Conservation (phyloP, 2,113 vertebrate species). For the Menidia beryllina region DNA sequence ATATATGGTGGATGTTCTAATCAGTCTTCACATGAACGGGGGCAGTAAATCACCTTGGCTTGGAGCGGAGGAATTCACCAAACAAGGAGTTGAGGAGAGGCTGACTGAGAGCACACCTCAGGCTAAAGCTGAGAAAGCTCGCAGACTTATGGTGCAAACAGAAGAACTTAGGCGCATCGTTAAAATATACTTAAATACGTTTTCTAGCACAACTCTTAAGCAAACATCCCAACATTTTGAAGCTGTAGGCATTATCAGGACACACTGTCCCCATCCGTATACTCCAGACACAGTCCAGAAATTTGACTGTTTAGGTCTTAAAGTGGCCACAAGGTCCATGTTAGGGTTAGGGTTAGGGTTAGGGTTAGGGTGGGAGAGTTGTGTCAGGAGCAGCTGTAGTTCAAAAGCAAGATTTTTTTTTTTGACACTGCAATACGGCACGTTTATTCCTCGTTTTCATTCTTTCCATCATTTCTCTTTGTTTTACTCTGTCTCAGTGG, state of each 20-base stretch:
- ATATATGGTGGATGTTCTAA: constrained; percentile 40
- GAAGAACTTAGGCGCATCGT: constrained; percentile 7
- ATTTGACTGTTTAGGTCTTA: too few relatives aligned
- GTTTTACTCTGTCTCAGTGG: background rate
- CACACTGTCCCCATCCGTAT: too few relatives aligned
- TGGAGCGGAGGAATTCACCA: constrained; percentile 71
- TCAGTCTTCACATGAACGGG: constrained; percentile 55
- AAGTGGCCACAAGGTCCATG: background rate
- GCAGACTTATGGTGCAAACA: background rate
- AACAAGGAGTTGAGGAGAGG: constrained; percentile 70
- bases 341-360: too few relatives aligned
- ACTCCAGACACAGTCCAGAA: too few relatives aligned
- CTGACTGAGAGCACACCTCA: constrained; percentile 29
- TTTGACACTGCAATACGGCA: too few relatives aligned
- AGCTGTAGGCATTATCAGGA: too few relatives aligned
- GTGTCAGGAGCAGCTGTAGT: too few relatives aligned
- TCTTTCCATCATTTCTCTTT: background rate
- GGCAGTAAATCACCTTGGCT: constrained; percentile 54
- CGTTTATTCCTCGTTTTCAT: too few relatives aligned
- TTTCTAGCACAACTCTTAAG: background rate
- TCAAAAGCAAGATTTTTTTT: too few relatives aligned
- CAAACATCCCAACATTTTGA: too few relatives aligned
- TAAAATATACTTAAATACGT: background rate
- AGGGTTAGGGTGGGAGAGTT: too few relatives aligned
- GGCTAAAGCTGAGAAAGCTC: constrained; percentile 5